These are phyloP conservation scores for Neostethus bicornis DNA, from an alignment of 2,797 vertebrate genomes.

Conservation along the genomic window DNA sequence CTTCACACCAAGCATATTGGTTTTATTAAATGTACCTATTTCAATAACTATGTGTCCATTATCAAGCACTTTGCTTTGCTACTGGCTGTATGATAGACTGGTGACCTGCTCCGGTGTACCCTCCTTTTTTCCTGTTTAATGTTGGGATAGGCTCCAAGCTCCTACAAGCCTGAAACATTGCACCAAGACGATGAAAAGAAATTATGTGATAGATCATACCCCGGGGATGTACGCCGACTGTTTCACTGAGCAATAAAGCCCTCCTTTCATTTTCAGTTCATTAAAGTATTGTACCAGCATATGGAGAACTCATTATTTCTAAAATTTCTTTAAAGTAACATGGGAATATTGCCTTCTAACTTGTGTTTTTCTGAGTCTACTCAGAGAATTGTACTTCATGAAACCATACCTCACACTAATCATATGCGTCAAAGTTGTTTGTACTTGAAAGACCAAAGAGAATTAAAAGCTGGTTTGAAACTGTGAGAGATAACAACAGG, in stretches of 20 bases:
- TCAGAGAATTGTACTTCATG: slow-evolving; percentile 14
- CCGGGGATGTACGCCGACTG: slow-evolving; percentile 13
- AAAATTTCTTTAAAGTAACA: slow-evolving; percentile 41
- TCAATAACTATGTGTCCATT: neutral
- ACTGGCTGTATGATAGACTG: neutral
- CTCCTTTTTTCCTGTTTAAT: too few relatives aligned
- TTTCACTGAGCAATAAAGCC: slow-evolving; percentile 32
- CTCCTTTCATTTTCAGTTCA: slow-evolving; percentile 44
- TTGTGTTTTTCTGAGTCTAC: slow-evolving; percentile 26
- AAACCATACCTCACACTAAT: slow-evolving; percentile 30
- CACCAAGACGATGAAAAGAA: slow-evolving; percentile 1
- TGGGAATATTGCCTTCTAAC: slow-evolving; percentile 28
- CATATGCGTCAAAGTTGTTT: slow-evolving; percentile 31
- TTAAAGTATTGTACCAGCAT: slow-evolving; percentile 55
- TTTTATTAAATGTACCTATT: neutral
- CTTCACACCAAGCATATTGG: too few relatives aligned
- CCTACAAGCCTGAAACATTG: neutral
- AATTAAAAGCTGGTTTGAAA: slow-evolving; percentile 46
- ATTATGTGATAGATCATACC: slow-evolving; percentile 9
- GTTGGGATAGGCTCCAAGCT: neutral
- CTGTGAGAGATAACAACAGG: slow-evolving; percentile 43
- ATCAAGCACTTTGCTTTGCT: neutral
- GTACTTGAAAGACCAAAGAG: slow-evolving; percentile 43
- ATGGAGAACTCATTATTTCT: slow-evolving; percentile 49
- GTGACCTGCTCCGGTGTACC: neutral